Evolutionary conservation across 2,888 invertebrate species (phyloP), one percentile per base, ranked within the genome.

Genomic region (Biston stratarius): DNA sequence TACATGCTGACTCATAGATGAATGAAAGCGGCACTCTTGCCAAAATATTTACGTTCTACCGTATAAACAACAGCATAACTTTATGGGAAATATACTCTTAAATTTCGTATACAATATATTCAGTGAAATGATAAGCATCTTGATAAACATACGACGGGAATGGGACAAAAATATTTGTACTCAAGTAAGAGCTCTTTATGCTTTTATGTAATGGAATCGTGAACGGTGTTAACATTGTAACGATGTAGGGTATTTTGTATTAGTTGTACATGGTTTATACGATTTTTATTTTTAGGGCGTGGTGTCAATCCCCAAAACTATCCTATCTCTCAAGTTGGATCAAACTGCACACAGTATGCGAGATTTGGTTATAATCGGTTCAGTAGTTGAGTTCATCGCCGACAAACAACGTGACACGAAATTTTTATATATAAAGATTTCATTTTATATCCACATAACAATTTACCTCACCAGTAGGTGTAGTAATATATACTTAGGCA

Each of bases 21-120:
- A 82, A 80, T 76, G 76, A 77, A 79, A 80, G 75, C 71, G 65
- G 52, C 71, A 55, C 69, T 69, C 72, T 72, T 76, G 77, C 77
- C 82, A 80, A 82, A 81, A 82, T 80, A 78, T 81, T 83, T 75
- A 75, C 73, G 72, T 69, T 70, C 55, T 40, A 15, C 57, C 63
- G 61, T 67, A 66, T 70, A 72, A 72, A 74, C 67, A 74, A 74
- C 62, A 64, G 65, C 67, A 70, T 65, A 36, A 61, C 58, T 69
- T 69, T 65, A 70, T 67, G 64, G 66, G 67, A 63, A 57, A 60
- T 42, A 63, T 47, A 56, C 52, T 65, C 64, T 67, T 70, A 52
- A 68, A 69, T 69, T 69, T 64, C 70, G 62, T 57, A 65, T 34
- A 24, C 61, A 57, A 56, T 51, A 45, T 61, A 61, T 66, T 61